Evolutionary conservation across 1,140 invertebrate genomes (phyloP), one percentile per base, ranked within the genome.

Genomic region (Microplitis demolitor): DNA sequence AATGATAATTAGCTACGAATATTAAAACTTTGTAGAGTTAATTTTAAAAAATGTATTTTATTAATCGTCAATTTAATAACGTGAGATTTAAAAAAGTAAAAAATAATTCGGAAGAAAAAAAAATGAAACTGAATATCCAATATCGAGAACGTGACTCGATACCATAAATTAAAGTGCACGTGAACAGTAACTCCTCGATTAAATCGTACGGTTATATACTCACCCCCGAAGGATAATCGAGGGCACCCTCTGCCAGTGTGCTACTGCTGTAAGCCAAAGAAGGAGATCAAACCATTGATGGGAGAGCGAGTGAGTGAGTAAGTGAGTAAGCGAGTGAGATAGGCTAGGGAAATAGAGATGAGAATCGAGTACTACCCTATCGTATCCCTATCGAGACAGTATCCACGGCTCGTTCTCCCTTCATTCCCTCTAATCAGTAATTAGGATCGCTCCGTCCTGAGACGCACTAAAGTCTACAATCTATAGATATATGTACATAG

Each of bases 381-480:
- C 51, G 53, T 60, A 67, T 24, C 24, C 54, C 68, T 68, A 69
- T 54, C 33, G 9, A 35, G 66, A 6, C 39, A 13, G 45, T 68
- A 68, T 56, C 66, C 35, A 51, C 14, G 33, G 51, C 51, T n/a
- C 51, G 78, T 77, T 75, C 69, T 37, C 66, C 69, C 75, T 63
- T 77, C 35, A 64, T 66, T 45, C 16, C 34, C 64, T 69, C 75
- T 78, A 80, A 82, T 82, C 79, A 79, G 75, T 82, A 81, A 82
- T 83, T 80, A 81, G 80, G 77, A 82, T 83, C 79, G 62, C 63
- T 64, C 53, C 4, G 74, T 74, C 66, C 56, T 68, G 68, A 39
- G 74, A 76, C 69, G 31, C 58, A 72, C 70, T 69, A 24, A 16
- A 5, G 56, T 54, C 51, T 14, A n/a, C 51, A n/a, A n/a, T n/a